Evolutionary conservation across 53 echinoderm and acorn worm species (phyloP).

Genomic region (Apostichopus leukothele): DNA sequence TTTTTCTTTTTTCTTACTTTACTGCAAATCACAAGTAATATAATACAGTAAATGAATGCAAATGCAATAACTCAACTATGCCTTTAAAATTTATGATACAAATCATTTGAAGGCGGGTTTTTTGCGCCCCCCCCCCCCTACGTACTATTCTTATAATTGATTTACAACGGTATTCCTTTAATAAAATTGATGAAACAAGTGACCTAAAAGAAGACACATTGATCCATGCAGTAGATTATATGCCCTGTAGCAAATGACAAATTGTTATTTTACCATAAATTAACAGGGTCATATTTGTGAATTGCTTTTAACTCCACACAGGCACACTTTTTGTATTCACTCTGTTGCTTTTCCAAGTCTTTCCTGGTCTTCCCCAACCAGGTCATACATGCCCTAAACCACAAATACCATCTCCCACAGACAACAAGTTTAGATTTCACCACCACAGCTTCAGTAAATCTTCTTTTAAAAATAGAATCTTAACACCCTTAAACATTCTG

Average conservation of each 20-base stretch:
- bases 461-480: conserved; percentile 24
- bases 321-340: neutral
- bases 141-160: too few species aligned
- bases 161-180: too few species aligned
- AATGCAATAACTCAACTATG: too few species aligned
- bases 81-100: too few species aligned
- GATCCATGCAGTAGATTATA: neutral
- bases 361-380: too few species aligned
- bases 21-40: too few species aligned
- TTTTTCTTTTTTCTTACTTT: too few species aligned
- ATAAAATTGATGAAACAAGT: too few species aligned
- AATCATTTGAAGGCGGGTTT: too few species aligned
- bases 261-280: conserved; percentile 18
- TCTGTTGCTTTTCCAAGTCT: neutral
- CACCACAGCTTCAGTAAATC: conserved; percentile 27
- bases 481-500: neutral
- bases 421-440: neutral
- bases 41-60: too few species aligned
- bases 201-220: too few species aligned
- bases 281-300: neutral
- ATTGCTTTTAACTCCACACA: neutral
- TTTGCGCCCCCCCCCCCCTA: too few species aligned
- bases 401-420: conserved; percentile 8
- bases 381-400: neutral
- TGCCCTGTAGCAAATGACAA: neutral